Evolutionary conservation across 1,140 invertebrate species (phyloP).

Genomic region (Lithobius niger): DNA sequence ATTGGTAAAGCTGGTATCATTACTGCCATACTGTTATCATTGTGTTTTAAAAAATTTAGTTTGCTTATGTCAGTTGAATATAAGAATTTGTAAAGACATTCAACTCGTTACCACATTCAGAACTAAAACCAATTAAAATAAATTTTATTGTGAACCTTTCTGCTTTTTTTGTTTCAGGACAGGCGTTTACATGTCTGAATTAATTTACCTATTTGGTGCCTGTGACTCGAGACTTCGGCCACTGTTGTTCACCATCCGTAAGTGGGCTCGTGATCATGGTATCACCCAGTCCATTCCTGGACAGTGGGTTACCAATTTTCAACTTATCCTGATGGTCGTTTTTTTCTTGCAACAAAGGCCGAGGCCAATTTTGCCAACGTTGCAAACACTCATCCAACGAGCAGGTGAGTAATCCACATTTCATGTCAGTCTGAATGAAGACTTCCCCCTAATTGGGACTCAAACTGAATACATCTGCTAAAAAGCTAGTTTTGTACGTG

Average conservation of each 20-base stretch:
- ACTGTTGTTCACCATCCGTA: conserved; percentile 54
- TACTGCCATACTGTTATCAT: too few relatives aligned
- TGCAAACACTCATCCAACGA: conserved; percentile 39
- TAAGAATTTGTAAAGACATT: too few relatives aligned
- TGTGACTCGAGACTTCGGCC: conserved; percentile 58
- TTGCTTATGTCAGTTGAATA: too few relatives aligned
- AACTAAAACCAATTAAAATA: too few relatives aligned
- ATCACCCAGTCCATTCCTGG: conserved; percentile 59
- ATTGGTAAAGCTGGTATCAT: too few relatives aligned
- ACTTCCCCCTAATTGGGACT: too few relatives aligned
- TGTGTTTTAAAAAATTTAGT: too few relatives aligned
- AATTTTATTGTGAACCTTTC: too few relatives aligned
- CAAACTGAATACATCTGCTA: too few relatives aligned
- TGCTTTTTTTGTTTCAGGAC: conserved; percentile 39
- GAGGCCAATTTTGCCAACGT: conserved; percentile 45
- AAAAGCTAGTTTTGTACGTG: too few relatives aligned
- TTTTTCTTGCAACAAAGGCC: conserved; percentile 60
- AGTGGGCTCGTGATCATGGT: conserved; percentile 53
- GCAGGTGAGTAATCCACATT: conserved; percentile 27
- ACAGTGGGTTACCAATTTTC: conserved; percentile 73
- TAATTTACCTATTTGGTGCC: conserved; percentile 55
- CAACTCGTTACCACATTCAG: too few relatives aligned
- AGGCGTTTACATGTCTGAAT: conserved; percentile 70
- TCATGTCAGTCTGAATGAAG: too few relatives aligned
- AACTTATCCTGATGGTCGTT: conserved; percentile 61